These are phyloP conservation scores for Odocoileus hemionus DNA, from an alignment of 2,113 vertebrate species.

Conservation along the genomic window DNA sequence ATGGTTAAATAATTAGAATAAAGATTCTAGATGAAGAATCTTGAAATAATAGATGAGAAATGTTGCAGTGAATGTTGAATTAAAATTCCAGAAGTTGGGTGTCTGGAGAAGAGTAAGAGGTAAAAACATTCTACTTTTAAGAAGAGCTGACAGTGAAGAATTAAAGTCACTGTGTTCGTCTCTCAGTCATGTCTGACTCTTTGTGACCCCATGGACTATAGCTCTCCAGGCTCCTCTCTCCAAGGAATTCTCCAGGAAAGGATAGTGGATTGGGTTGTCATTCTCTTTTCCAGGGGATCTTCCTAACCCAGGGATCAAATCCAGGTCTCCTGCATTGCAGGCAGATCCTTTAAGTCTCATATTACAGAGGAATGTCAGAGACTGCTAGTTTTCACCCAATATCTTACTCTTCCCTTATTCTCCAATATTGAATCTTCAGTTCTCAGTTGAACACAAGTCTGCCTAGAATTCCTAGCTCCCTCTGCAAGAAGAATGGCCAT, in stretches of 20 bases:
- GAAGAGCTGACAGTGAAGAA: not conserved
- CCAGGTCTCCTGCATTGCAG: not conserved
- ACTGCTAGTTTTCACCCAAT: not conserved
- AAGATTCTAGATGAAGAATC: not conserved
- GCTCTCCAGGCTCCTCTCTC: not conserved
- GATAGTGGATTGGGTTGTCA: not conserved
- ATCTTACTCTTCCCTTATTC: not conserved
- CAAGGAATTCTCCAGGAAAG: not conserved
- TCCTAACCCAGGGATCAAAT: not conserved
- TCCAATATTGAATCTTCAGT: not conserved
- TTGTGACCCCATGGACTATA: not conserved
- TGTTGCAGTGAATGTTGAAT: not conserved
- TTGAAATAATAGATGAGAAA: not conserved
- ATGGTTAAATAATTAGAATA: not conserved
- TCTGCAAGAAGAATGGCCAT: not conserved
- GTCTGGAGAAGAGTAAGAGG: not conserved
- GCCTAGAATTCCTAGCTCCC: not conserved
- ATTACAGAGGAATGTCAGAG: not conserved
- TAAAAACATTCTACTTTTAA: not conserved
- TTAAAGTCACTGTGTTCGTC: not conserved
- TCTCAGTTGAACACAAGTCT: not conserved
- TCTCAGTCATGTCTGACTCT: not conserved
- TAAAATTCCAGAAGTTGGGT: not conserved
- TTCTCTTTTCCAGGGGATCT: not conserved
- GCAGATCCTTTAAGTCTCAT: not conserved